These are phyloP conservation scores for Lepilemur septentrionalis DNA, from an alignment of 2,797 vertebrate species.

Conservation along the genomic window DNA sequence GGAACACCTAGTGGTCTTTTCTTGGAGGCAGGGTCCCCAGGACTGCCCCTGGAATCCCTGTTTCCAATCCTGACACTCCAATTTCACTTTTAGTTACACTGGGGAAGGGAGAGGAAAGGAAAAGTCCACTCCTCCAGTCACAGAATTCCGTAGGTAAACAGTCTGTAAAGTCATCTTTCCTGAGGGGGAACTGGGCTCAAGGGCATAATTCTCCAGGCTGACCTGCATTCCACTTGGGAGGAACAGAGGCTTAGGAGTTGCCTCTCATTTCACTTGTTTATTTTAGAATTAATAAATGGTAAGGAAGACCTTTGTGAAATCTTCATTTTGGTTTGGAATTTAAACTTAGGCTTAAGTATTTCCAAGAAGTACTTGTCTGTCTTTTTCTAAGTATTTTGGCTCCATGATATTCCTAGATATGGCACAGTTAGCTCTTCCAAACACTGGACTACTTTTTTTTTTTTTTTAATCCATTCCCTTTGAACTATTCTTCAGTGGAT, in stretches of 20 bases:
- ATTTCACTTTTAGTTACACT: not conserved
- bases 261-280: slow-evolving; percentile 3
- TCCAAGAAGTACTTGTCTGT: not conserved
- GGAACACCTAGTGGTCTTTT: not conserved
- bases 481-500: not conserved
- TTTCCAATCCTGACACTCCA: not conserved
- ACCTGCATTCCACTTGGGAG: not conserved
- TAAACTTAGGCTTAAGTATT: not conserved
- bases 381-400: slow-evolving; percentile 22
- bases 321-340: slow-evolving; percentile 7
- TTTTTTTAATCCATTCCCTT: not conserved
- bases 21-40: not conserved
- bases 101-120: not conserved
- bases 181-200: not conserved
- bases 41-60: not conserved
- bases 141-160: not conserved
- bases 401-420: not conserved
- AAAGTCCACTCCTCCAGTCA: not conserved
- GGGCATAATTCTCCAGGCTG: not conserved
- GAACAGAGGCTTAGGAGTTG: not conserved
- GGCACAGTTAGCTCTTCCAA: not conserved
- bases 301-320: not conserved
- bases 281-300: slow-evolving; percentile 19
- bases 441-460: not conserved
- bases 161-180: not conserved